Percentiles rank a stretch among this genome's conserved stretches.
These are phyloP conservation scores for Margarornis squamiger DNA, from an alignment of 2,797 vertebrate species.

Conservation along the genomic window DNA sequence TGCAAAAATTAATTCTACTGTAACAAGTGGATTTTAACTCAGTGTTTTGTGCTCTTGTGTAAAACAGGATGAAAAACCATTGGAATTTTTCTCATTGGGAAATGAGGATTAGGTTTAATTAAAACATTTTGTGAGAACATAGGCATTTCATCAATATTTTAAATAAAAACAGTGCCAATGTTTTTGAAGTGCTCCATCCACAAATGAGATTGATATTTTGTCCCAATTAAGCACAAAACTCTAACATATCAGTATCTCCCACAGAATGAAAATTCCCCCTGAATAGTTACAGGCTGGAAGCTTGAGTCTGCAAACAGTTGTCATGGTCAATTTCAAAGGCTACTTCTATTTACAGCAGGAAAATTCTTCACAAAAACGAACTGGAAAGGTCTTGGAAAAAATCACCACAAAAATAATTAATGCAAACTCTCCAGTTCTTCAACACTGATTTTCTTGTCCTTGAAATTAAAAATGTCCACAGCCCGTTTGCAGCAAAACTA, in stretches of 20 bases:
- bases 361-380: neutral
- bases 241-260: neutral
- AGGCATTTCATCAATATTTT: slow-evolving; percentile 60
- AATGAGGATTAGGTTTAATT: slow-evolving; percentile 36
- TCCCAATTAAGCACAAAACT: slow-evolving; percentile 30
- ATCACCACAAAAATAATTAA: neutral
- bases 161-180: neutral
- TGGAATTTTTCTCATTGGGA: slow-evolving; percentile 2
- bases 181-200: slow-evolving; percentile 37
- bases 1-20: slow-evolving; percentile 14
- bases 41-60: neutral
- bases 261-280: neutral
- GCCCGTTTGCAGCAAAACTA: neutral
- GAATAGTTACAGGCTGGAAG: neutral
- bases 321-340: neutral
- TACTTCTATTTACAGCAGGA: neutral
- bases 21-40: slow-evolving; percentile 22
- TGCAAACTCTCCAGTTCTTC: neutral
- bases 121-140: slow-evolving; percentile 36
- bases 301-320: neutral
- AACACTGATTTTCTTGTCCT: neutral
- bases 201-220: slow-evolving; percentile 31
- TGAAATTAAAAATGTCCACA: neutral
- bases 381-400: neutral
- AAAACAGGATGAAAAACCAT: neutral